Conservation (phyloP, 2,113 vertebrate genomes). For the Vombatus ursinus region DNA sequence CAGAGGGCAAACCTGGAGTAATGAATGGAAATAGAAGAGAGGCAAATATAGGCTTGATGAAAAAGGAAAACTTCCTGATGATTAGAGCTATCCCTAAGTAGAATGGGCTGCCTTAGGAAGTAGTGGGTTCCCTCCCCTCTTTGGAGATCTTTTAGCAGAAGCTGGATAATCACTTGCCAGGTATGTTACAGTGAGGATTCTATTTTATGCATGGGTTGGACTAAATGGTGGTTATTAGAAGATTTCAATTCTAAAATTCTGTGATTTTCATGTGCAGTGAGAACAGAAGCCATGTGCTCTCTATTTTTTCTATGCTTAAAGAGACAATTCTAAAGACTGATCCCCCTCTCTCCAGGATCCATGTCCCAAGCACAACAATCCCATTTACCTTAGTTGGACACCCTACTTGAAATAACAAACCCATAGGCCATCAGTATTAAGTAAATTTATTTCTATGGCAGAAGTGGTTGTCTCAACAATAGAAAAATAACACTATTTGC, state of each 20-base stretch:
- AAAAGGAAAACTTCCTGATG: not conserved
- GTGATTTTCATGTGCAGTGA: not conserved
- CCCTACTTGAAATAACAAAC: constrained; percentile 40
- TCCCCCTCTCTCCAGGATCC: not conserved
- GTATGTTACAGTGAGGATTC: not conserved
- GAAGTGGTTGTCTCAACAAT: constrained; percentile 82
- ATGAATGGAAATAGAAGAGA: not conserved
- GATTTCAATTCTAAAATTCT: not conserved
- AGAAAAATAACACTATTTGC: constrained; percentile 85
- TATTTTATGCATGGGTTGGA: not conserved
- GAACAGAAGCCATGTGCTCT: not conserved
- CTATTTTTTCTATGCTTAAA: not conserved
- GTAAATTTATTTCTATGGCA: constrained; percentile 82
- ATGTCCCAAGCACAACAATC: not conserved
- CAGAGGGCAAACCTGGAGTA: not conserved
- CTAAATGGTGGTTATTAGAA: not conserved
- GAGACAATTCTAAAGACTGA: not conserved
- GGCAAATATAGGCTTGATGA: not conserved
- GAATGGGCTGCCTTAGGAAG: not conserved
- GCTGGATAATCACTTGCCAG: not conserved
- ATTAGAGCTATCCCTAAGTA: not conserved
- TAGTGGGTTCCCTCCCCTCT: not conserved
- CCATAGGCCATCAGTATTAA: constrained; percentile 45
- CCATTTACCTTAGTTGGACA: not conserved
- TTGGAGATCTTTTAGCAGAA: not conserved